These are phyloP conservation scores for Trinorchestia longiramus DNA, from an alignment of 1,140 invertebrate genomes.

Conservation along the genomic window DNA sequence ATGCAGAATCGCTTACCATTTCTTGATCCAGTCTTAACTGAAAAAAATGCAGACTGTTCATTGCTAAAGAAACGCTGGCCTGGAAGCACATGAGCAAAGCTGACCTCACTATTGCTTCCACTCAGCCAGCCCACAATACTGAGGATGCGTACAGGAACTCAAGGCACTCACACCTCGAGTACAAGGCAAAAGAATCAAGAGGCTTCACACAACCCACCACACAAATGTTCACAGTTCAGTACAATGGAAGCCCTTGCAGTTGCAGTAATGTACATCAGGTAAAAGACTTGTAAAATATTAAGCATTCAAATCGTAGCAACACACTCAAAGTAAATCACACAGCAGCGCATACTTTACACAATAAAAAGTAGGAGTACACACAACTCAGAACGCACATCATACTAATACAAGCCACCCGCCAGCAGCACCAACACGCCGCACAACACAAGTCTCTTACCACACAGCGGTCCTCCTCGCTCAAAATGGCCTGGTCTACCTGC, in stretches of 20 bases:
- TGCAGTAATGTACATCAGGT: too few relatives aligned
- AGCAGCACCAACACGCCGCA: neutral
- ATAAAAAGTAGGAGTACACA: neutral
- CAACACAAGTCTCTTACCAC: constrained; percentile 70
- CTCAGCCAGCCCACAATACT: too few relatives aligned
- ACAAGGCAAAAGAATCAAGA: too few relatives aligned
- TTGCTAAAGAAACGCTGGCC: too few relatives aligned
- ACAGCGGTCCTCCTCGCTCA: constrained; percentile 75
- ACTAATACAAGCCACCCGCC: neutral
- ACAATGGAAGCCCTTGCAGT: too few relatives aligned
- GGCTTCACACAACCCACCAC: too few relatives aligned
- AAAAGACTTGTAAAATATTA: neutral
- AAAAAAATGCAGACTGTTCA: neutral
- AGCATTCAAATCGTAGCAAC: neutral
- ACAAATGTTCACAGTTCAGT: too few relatives aligned
- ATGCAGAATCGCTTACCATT: neutral
- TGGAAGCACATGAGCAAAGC: neutral
- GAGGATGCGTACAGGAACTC: too few relatives aligned
- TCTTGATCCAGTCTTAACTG: neutral
- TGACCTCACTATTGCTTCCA: neutral
- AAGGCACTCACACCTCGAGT: neutral
- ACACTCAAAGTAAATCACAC: neutral
- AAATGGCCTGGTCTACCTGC: constrained; percentile 76
- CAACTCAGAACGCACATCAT: neutral
- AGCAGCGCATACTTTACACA: too few relatives aligned